Base-by-base conservation (phyloP, 2,888 invertebrate genomes). In the Arctia plantaginis region DNA sequence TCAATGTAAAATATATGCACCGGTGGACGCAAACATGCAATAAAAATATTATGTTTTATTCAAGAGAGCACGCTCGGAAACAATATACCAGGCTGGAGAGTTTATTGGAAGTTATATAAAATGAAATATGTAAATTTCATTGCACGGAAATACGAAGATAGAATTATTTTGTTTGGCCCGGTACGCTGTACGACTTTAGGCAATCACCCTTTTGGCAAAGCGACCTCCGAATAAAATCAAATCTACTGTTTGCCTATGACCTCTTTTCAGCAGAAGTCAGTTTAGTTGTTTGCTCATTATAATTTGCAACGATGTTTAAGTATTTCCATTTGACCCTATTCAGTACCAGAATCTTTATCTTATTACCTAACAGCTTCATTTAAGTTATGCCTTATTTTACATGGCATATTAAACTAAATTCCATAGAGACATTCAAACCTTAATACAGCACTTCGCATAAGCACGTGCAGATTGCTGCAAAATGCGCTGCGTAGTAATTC, bases 1-100 rank as follows among this genome's bases (percentile, higher is more conserved):
- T 88, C 89, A 93, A 93, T 91, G 91, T 91, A 90, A 91, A 92
- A 92, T 92, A 93, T 93, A 94, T 94, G 93, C 94, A 93, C 90
- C 92, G 85, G 80, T 83, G 82, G 89, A 89, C 89, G 88, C 90
- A 90, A 90, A 93, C 91, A 92, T 92, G 91, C 90, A 89, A 93
- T 92, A 93, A 91, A 89, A 91, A 91, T 89, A 87, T 86, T 82
- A 94, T 94, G 93, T 93, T 90, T 95, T 94, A 95, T 95, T 94
- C 95, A 95, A 85, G 79, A 87, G 90, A 81, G 85, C 83, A 85
- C 85, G 86, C 86, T 89, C 87, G 89, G 89, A 92, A 93, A 93
- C 93, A 94, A 93, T 94, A 93, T 90, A 90, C 85, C 88, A 86
- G 85, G 85, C 79, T 85, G 79, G 82, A 82, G 80, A 86, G 86